These are phyloP conservation scores for Achlya flavicornis DNA, from an alignment of 2,888 invertebrate species.

Conservation along the genomic window DNA sequence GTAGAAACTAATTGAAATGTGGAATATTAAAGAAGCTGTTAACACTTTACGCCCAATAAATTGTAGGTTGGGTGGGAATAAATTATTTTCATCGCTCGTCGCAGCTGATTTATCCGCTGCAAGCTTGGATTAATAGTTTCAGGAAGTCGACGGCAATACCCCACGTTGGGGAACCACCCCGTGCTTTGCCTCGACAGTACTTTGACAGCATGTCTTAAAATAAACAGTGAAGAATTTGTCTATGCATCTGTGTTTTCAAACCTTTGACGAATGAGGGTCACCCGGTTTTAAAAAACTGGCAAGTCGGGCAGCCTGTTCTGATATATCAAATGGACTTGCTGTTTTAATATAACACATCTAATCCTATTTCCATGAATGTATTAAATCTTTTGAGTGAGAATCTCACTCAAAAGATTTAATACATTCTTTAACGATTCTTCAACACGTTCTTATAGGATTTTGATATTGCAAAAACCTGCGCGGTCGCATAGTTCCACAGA, in stretches of 20 bases:
- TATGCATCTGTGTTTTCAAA: not conserved
- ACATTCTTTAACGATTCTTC: not conserved
- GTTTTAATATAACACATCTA: not conserved
- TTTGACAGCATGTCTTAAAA: constrained; percentile 25
- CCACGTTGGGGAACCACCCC: constrained; percentile 24
- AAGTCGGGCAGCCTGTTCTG: too few species aligned
- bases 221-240: constrained; percentile 1
- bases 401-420: too few species aligned
- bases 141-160: constrained; percentile 54
- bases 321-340: not conserved
- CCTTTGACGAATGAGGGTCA: not conserved
- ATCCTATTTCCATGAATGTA: not conserved
- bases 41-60: constrained; percentile 57
- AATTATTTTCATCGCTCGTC: constrained; percentile 63
- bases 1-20: constrained; percentile 12
- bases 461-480: constrained; percentile 45
- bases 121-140: constrained; percentile 65
- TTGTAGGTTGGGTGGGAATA: constrained; percentile 55
- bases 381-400: not conserved
- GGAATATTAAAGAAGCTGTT: constrained; percentile 47
- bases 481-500: constrained; percentile 53
- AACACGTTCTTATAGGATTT: constrained; percentile 30
- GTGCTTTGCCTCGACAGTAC: constrained; percentile 35
- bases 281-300: not conserved
- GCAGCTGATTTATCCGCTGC: constrained; percentile 57